Conservation (phyloP, 2,113 vertebrate genomes). For the Xenopus laevis region DNA sequence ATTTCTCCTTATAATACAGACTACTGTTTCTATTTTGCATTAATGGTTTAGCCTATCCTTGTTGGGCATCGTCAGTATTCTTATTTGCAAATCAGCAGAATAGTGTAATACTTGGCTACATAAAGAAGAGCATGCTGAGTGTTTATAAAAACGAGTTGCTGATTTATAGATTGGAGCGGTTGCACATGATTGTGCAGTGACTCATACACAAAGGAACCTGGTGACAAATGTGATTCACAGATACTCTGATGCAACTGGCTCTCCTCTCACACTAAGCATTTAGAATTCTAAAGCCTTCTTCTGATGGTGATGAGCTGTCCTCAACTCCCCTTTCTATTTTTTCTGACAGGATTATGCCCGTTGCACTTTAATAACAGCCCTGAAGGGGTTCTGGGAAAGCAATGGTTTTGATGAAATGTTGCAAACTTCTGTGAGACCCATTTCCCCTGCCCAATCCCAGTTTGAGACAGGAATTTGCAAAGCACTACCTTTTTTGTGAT, state of each 20-base stretch:
- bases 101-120: neutral
- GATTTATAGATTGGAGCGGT: constrained; percentile 10
- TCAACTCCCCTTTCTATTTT: constrained; percentile 1
- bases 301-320: neutral
- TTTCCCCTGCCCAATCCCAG: too few relatives aligned
- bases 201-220: constrained; percentile 28
- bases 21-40: too few relatives aligned
- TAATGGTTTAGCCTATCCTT: too few relatives aligned
- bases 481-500: too few relatives aligned
- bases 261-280: constrained; percentile 15
- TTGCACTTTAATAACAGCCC: neutral
- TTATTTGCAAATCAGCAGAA: neutral
- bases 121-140: constrained; percentile 1
- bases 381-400: neutral
- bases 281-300: neutral
- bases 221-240: constrained; percentile 15
- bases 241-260: constrained; percentile 6
- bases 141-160: constrained; percentile 35
- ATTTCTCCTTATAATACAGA: too few relatives aligned
- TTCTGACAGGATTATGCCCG: neutral
- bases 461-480: too few relatives aligned
- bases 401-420: neutral
- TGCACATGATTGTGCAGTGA: constrained; percentile 26
- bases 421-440: neutral
- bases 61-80: too few relatives aligned